Base-by-base conservation (phyloP, 2,888 invertebrate genomes). In the Choristoneura rosaceana region DNA sequence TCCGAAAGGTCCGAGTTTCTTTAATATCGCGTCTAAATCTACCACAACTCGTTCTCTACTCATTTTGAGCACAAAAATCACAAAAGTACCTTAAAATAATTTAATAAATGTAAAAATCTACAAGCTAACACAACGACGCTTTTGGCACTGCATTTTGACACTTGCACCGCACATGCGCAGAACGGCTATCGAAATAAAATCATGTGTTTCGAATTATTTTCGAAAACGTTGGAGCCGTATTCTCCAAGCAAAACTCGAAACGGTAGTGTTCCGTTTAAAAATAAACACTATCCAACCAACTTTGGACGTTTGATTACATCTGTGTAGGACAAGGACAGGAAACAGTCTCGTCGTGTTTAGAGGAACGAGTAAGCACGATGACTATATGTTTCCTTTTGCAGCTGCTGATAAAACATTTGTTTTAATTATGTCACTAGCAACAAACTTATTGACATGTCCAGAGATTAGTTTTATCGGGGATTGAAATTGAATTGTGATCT, bases 1-100 rank as follows among this genome's bases (percentile, higher is more conserved):
- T 4, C 94, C 93, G 76, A 93, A 93, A 2, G 91, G 80, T 4
- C 93, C 93, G n/a, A 93, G 79, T 25, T 92, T 85, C 52, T 87
- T 77, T 15, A 93, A 74, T 67, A 93, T 88, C 1, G 76, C 81
- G 74, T 94, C 94, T 70, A 94, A 77, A n/a, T 87, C 88, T 2
- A 89, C 80, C 14, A 77, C 74, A 0, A 80, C 33, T 5, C 77
- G 78, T 63, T 82, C 81, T 47, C 84, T 84, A 14, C 83, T 75
- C 93, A 93, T 93, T 82, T 79, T 85, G 12, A 65, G 38, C 70
- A 52, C 65, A 75, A 58, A 76, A 79, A 45, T 76, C 78, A 82
- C 25, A 12, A 3, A 25, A 55, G 10, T 25, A 55, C 75, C 73
- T 76, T 80, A 80, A 3, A 71, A 74, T 60, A 62, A 71, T 78